A percentile compares a stretch with the other conserved stretches of the same genome.
Conservation (phyloP, 2,113 vertebrate genomes). For the Thamnaconus septentrionalis region DNA sequence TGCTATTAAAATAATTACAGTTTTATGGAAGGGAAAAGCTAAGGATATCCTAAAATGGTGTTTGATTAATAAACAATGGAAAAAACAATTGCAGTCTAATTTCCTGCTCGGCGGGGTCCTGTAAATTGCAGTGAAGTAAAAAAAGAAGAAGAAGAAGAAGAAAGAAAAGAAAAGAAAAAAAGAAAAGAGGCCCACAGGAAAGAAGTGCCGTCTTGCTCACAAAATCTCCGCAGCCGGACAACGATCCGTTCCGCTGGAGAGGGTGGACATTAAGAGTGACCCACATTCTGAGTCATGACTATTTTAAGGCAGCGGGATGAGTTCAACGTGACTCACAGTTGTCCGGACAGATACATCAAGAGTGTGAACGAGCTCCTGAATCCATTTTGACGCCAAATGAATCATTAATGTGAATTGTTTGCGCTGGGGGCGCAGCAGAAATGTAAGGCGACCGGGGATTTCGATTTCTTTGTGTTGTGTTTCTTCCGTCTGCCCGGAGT, state of each 20-base stretch:
- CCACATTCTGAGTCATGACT: conserved; percentile 29
- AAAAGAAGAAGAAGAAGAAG: too few relatives aligned
- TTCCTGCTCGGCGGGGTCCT: too few relatives aligned
- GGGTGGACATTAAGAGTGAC: conserved; percentile 24
- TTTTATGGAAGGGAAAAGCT: too few relatives aligned
- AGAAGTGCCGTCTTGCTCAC: background rate
- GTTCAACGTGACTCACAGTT: conserved; percentile 53
- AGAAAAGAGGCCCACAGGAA: background rate
- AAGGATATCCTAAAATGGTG: too few relatives aligned
- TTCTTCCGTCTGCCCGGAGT: background rate
- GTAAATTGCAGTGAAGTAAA: too few relatives aligned
- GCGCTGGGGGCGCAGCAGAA: background rate
- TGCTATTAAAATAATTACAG: too few relatives aligned
- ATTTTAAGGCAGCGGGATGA: conserved; percentile 45
- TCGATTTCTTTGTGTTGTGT: background rate
- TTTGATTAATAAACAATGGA: too few relatives aligned
- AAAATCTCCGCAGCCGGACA: background rate
- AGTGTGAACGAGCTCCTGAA: conserved; percentile 37
- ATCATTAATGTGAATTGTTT: conserved; percentile 23
- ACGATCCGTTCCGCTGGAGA: conserved; percentile 20
- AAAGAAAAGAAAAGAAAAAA: background rate
- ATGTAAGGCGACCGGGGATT: background rate
- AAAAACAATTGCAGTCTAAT: too few relatives aligned
- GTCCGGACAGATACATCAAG: conserved; percentile 42
- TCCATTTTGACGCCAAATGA: conserved; percentile 16